Percentiles rank a stretch among this genome's conserved stretches.
Evolutionary conservation across 1,140 invertebrate species (phyloP).

Genomic region (Hylaeus anthracinus): DNA sequence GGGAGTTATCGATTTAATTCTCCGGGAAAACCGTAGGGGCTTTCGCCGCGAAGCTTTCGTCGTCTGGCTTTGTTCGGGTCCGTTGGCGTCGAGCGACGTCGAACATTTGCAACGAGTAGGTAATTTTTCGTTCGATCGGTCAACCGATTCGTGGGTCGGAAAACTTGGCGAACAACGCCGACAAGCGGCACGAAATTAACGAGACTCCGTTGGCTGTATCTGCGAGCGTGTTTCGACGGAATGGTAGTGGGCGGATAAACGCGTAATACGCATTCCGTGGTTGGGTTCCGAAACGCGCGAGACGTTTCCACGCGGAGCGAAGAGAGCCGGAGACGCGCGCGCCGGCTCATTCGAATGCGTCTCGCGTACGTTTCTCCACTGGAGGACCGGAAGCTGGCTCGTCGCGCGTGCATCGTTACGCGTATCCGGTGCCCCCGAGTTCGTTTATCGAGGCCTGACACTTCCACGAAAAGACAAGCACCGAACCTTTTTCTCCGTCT

Average conservation of each 20-base stretch:
- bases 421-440: slow-evolving; percentile 73
- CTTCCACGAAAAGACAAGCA: slow-evolving; percentile 51
- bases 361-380: slow-evolving; percentile 70
- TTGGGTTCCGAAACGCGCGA: neutral
- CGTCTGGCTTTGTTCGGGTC: slow-evolving; percentile 44
- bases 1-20: slow-evolving; percentile 78
- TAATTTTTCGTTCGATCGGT: neutral
- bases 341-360: slow-evolving; percentile 78
- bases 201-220: neutral
- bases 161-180: no score
- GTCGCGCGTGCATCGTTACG: slow-evolving; percentile 77
- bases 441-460: slow-evolving; percentile 54
- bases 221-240: neutral
- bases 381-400: slow-evolving; percentile 71
- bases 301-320: no score
- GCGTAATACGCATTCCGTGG: slow-evolving; percentile 31
- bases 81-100: neutral
- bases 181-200: no score
- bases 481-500: slow-evolving; percentile 43
- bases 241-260: slow-evolving; percentile 18
- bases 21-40: slow-evolving; percentile 68
- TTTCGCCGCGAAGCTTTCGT: slow-evolving; percentile 32
- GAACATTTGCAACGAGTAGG: no score
- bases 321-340: neutral
- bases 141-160: no score